Evolutionary conservation across 2,888 invertebrate species (phyloP).

Genomic region (Sisyra nigra): DNA sequence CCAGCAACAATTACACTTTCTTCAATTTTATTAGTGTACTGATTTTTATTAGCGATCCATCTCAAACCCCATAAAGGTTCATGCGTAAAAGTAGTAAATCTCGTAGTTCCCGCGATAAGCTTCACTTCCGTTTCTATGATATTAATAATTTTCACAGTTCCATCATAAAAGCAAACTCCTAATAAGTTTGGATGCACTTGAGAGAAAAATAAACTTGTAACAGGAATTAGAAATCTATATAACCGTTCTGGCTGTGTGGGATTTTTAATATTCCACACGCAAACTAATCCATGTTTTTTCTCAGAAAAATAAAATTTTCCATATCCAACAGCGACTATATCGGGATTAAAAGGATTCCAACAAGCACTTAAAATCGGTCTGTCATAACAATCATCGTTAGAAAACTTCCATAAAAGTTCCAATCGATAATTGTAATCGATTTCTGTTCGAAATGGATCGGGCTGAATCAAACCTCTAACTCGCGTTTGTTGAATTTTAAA

Average conservation of each 20-base stretch:
- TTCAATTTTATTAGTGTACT: conserved; percentile 10
- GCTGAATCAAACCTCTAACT: conserved; percentile 45
- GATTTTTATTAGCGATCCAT: conserved; percentile 37
- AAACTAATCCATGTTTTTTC: conserved; percentile 41
- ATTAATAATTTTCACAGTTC: conserved; percentile 53
- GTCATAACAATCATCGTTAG: conserved; percentile 30
- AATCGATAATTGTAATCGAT: conserved; percentile 49
- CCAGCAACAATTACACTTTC: conserved; percentile 41
- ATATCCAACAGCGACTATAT: conserved; percentile 60
- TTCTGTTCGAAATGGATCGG: conserved; percentile 43
- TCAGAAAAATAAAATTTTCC: conserved; percentile 44
- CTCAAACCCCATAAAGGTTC: conserved; percentile 50
- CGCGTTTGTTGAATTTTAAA: conserved; percentile 49
- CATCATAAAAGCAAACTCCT: conserved; percentile 60
- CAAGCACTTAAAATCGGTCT: conserved; percentile 43
- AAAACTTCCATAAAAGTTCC: conserved; percentile 49
- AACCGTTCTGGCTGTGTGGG: conserved; percentile 57
- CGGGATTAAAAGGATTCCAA: conserved; percentile 50
- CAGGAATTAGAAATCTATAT: conserved; percentile 43
- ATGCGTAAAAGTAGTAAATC: conserved; percentile 40
- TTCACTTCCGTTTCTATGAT: conserved; percentile 37
- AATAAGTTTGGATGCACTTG: conserved; percentile 49
- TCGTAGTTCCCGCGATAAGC: conserved; percentile 36
- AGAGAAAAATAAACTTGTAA: conserved; percentile 57
- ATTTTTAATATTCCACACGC: conserved; percentile 70